Conservation (phyloP, 2,888 invertebrate genomes). For the Boloria euphrosyne region DNA sequence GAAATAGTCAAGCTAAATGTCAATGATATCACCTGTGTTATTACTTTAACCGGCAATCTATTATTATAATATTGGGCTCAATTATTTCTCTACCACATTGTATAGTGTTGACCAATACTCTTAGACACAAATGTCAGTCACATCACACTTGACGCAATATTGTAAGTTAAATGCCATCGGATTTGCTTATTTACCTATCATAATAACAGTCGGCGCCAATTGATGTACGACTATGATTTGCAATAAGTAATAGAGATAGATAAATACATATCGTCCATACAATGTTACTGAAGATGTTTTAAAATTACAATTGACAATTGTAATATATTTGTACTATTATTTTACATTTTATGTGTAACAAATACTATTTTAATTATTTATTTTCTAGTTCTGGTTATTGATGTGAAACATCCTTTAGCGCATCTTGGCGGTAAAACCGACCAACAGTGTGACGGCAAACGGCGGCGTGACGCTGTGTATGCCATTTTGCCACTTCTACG, state of each 20-base stretch:
- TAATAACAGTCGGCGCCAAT: slow-evolving; percentile 48
- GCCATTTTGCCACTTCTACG: too few species aligned
- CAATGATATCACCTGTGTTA: slow-evolving; percentile 26
- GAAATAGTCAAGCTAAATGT: slow-evolving; percentile 15
- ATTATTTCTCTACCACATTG: slow-evolving; percentile 43
- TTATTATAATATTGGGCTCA: slow-evolving; percentile 40
- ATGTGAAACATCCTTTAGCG: too few species aligned
- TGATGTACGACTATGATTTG: slow-evolving; percentile 54
- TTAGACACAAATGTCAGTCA: slow-evolving; percentile 55
- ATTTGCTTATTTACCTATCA: slow-evolving; percentile 50
- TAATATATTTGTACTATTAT: too few species aligned
- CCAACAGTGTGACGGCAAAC: too few species aligned
- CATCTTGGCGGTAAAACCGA: too few species aligned
- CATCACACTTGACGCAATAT: slow-evolving; percentile 53
- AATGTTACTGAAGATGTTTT: not conserved
- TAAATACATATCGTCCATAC: slow-evolving; percentile 1
- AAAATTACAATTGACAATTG: too few species aligned
- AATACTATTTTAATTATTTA: too few species aligned
- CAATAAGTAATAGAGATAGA: slow-evolving; percentile 30
- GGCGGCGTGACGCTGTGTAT: too few species aligned
- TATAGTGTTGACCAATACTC: slow-evolving; percentile 56
- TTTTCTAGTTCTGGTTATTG: not conserved
- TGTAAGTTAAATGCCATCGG: slow-evolving; percentile 58
- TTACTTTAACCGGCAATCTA: slow-evolving; percentile 32
- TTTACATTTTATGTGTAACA: too few species aligned